Evolutionary conservation across 1,140 invertebrate genomes (phyloP).

Genomic region (Chionoecetes opilio): DNA sequence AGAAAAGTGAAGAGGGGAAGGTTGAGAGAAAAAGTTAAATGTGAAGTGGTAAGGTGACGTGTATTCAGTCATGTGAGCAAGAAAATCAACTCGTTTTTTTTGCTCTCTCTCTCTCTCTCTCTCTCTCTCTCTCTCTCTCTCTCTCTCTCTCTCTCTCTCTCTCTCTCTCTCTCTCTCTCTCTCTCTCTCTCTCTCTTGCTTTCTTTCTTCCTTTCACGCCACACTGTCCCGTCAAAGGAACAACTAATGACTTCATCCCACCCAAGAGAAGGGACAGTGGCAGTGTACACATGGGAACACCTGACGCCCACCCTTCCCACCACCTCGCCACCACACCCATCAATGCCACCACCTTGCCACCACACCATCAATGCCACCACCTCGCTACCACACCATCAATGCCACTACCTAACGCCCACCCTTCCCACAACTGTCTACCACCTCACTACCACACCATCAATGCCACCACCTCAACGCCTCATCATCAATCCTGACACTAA

Average conservation of each 20-base stretch:
- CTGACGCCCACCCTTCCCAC: background rate
- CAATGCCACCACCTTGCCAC: background rate
- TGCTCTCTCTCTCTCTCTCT: background rate
- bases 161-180: background rate
- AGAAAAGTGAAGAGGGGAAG: too few relatives aligned
- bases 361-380: background rate
- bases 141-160: constrained; percentile 25
- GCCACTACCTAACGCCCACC: too few relatives aligned
- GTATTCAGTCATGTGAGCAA: too few relatives aligned
- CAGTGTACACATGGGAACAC: background rate
- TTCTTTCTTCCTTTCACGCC: too few relatives aligned
- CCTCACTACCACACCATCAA: background rate
- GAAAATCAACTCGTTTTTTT: background rate
- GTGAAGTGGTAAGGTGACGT: too few relatives aligned
- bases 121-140: constrained; percentile 13
- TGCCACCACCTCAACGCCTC: too few relatives aligned
- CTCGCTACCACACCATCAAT: background rate
- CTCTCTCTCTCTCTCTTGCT: too few relatives aligned
- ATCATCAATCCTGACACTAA: background rate
- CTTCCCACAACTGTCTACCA: background rate
- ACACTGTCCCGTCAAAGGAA: too few relatives aligned
- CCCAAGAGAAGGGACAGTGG: background rate
- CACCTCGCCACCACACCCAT: too few relatives aligned
- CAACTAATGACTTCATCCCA: too few relatives aligned
- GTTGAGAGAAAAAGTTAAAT: too few relatives aligned